Base-by-base conservation (phyloP, 2,797 vertebrate species). In the Chaetodon trifasciatus region DNA sequence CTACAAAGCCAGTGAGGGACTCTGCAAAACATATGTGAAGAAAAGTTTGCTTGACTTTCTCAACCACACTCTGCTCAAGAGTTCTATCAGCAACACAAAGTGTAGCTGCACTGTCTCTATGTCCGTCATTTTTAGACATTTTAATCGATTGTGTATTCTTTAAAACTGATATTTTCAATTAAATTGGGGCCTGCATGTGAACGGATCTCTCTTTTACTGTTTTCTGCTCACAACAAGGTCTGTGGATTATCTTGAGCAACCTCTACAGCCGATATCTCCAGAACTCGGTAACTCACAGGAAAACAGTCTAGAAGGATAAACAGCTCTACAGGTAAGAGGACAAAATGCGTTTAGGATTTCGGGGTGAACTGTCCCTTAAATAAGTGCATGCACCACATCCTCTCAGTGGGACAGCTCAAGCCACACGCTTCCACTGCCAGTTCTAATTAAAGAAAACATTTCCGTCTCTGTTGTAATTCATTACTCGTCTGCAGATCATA, bases 21-120 rank as follows among this genome's bases (percentile, higher is more conserved):
- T 74, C 89, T 92, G 87, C 69, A 24, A 73, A 90, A 78, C 87
- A 90, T 28, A 77, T 89, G 89, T 85, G 83, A 88, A 57, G 70
- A 75, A 84, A 42, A 62, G 81, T 60, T 70, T 70, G 67, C 10
- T 58, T 11, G 55, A 67, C 55, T 79, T 78, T 70, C 61, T 55
- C 32, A 77, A 73, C 63, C 79, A 9, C 76, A 32, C 19, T 68
- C 12, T 21, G 6, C 64, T 78, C 11, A 50, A 65, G 37, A 63
- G 15, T 12, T 56, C 17, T 10, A 61, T 69, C 71, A 47, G 68
- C 55, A 58, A 60, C 82, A 60, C 0, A 15, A 13, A 37, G 35
- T 5, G 19, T 24, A 32, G 75, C 76, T 79, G 71, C 9, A 6
- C 50, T 66, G 17, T 13, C 69, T 80, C 81, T 62, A 47, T 57